Evolutionary conservation across 1,140 invertebrate species (phyloP).

Genomic region (Heliothis virescens): DNA sequence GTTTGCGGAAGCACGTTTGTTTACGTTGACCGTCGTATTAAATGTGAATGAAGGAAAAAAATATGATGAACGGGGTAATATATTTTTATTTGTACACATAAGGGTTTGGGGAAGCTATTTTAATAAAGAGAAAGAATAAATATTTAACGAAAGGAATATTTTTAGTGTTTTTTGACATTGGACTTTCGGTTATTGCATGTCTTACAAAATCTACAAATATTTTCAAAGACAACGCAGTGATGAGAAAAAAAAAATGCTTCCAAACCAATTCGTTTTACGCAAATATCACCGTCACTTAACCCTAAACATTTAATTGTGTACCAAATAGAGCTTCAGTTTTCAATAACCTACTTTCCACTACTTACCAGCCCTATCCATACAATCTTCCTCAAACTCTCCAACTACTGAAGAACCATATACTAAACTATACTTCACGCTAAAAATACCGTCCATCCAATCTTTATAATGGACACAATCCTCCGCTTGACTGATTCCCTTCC

Average conservation of each 20-base stretch:
- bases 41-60: neutral
- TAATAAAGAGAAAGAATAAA: neutral
- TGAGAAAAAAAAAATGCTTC: too few relatives aligned
- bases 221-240: too few relatives aligned
- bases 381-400: neutral
- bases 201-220: too few relatives aligned
- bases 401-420: neutral
- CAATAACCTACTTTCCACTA: neutral
- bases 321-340: too few relatives aligned
- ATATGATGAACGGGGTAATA: conserved; percentile 6
- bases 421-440: conserved; percentile 22
- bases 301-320: too few relatives aligned
- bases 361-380: neutral
- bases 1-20: conserved; percentile 39
- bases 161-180: too few relatives aligned
- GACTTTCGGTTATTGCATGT: too few relatives aligned
- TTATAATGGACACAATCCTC: conserved; percentile 60
- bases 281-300: too few relatives aligned
- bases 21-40: conserved; percentile 1
- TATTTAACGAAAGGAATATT: too few relatives aligned
- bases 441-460: conserved; percentile 43
- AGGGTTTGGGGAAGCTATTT: neutral
- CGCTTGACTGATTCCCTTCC: conserved; percentile 61
- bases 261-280: too few relatives aligned
- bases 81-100: neutral